Base-by-base conservation (phyloP, 2,797 vertebrate genomes). In the Calcarius lapponicus region DNA sequence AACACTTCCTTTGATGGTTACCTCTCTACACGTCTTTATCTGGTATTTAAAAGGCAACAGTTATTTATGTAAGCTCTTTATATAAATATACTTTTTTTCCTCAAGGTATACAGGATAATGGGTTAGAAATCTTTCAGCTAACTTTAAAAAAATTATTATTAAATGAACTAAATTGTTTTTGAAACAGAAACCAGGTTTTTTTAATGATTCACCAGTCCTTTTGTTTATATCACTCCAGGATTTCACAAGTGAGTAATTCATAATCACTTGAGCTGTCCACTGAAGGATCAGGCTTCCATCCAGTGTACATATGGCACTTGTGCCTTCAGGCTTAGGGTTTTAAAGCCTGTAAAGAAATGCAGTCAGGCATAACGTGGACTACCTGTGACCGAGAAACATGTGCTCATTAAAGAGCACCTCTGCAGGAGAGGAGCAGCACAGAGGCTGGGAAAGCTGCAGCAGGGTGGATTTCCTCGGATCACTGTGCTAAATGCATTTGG, bases 281-380 rank as follows among this genome's bases (percentile, higher is more conserved):
- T 64, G 80, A 83, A 86, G 73, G 70, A 88, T 91, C 82, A 79
- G 51, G 76, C 82, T 94, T 90, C 74, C 80, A 88, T 34, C 64
- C 80, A 81, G 32, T 20, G 51, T 70, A 57, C 70, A 74, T 70
- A 91, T 28, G 31, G 80, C 53, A 69, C 82, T 90, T 47, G 58
- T 88, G 90, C 71, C 91, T 86, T 67, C 56, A 71, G 88, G 95
- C 94, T 93, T 64, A 71, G 80, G 43, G 45, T 62, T 94, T 95
- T 90, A 93, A 80, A 92, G 80, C 25, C 60, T 42, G 51, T 75
- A 72, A 90, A 93, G 82, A 94, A 96, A 88, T 76, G 90, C 85
- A 96, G 85, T 40, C 62, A 88, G 71, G 88, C 92, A 67, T 69
- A 76, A 88, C 84, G 4, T 5, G 2, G 74, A 88, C 87, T 93